Evolutionary conservation across 1,140 invertebrate genomes (phyloP).

Genomic region (Hydropsyche tenuis): DNA sequence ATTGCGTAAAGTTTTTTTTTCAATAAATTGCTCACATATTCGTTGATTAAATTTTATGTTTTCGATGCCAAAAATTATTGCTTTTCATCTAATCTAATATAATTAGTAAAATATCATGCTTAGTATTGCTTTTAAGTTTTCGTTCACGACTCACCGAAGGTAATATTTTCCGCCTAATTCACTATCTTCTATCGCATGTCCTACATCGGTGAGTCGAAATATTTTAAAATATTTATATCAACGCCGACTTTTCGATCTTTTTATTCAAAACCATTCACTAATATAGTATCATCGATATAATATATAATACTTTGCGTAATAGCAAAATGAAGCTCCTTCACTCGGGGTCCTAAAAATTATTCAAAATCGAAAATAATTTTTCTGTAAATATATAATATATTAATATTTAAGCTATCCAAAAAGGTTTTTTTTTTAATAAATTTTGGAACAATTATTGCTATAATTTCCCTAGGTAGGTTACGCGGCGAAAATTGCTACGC

Average conservation of each 20-base stretch:
- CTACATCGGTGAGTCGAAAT: too few species aligned
- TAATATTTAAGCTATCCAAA: slow-evolving; percentile 3
- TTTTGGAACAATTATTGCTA: not conserved
- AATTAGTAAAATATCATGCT: slow-evolving; percentile 16
- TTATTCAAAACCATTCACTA: too few species aligned
- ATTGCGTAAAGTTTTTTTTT: slow-evolving; percentile 34
- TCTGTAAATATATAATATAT: not conserved
- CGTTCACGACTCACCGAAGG: slow-evolving; percentile 10
- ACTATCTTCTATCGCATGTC: not conserved
- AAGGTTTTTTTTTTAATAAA: not conserved
- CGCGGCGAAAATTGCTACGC: not conserved
- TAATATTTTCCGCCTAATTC: slow-evolving; percentile 4
- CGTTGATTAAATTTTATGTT: slow-evolving; percentile 32
- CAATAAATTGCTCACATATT: slow-evolving; percentile 43
- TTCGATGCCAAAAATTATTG: slow-evolving; percentile 47
- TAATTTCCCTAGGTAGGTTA: not conserved
- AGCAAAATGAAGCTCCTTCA: slow-evolving; percentile 25
- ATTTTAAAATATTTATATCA: too few species aligned
- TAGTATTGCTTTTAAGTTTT: slow-evolving; percentile 23
- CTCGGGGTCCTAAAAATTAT: not conserved
- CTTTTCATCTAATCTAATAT: slow-evolving; percentile 30
- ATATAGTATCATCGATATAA: too few species aligned
- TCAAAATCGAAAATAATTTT: slow-evolving; percentile 6
- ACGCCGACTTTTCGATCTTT: too few species aligned
- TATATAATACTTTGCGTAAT: not conserved